A percentile compares a stretch with the other conserved stretches of the same genome.
Conservation (phyloP, 2,888 invertebrate genomes). For the Himalopsyche anomala region DNA sequence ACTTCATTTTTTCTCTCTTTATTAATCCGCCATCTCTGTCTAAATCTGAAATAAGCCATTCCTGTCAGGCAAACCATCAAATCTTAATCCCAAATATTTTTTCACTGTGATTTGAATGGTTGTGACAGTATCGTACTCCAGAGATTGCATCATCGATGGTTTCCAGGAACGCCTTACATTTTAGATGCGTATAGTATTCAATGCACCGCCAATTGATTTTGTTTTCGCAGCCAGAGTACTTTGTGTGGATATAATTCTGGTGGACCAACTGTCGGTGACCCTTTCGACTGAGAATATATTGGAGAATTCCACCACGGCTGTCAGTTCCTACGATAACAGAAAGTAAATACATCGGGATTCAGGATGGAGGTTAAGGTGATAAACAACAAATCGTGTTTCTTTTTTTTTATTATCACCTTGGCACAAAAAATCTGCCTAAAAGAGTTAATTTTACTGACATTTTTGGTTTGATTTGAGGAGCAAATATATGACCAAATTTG, state of each 20-base stretch:
- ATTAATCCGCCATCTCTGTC: no score
- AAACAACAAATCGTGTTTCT: no score
- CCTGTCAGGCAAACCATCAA: not conserved
- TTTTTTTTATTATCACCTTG: no score
- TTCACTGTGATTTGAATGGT: constrained; percentile 61
- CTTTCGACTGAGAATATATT: constrained; percentile 62
- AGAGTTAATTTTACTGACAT: no score
- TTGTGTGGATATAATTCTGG: constrained; percentile 63
- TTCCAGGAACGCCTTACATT: constrained; percentile 61
- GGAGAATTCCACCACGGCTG: not conserved
- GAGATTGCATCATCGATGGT: constrained; percentile 53
- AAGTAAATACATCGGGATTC: not conserved
- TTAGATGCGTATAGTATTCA: constrained; percentile 62
- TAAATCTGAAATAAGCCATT: no score
- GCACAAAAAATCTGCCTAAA: no score
- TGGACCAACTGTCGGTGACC: constrained; percentile 61
- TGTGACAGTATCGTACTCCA: constrained; percentile 52
- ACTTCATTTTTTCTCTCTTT: no score
- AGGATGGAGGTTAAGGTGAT: not conserved
- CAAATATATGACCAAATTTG: no score
- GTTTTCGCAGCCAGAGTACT: constrained; percentile 53
- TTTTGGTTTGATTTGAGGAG: no score
- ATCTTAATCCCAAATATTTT: constrained; percentile 48
- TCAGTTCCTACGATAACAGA: not conserved
- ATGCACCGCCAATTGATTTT: constrained; percentile 61